A percentile compares a stretch with the other conserved stretches of the same genome.
These are phyloP conservation scores for Ellobius talpinus DNA, from an alignment of 2,113 vertebrate species.

Conservation along the genomic window DNA sequence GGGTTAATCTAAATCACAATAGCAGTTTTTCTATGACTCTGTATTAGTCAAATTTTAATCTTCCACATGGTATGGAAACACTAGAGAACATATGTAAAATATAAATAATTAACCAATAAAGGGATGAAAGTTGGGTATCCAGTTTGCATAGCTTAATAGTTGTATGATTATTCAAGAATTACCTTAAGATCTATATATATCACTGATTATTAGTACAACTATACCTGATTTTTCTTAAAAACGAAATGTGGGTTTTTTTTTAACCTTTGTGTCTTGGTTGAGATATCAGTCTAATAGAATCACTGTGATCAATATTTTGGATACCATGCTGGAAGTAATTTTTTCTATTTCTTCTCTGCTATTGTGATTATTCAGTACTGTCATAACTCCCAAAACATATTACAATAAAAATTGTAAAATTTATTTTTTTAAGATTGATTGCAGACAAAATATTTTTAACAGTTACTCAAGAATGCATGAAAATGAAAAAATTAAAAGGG, in stretches of 20 bases:
- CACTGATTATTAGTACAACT: background rate
- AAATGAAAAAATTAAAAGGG: background rate
- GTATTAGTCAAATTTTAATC: background rate
- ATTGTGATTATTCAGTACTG: background rate
- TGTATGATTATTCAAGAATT: background rate
- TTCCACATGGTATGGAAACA: background rate
- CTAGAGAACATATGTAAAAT: background rate
- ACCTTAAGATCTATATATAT: background rate
- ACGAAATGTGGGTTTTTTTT: background rate
- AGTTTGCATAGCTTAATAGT: background rate
- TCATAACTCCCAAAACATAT: background rate
- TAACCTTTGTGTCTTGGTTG: background rate
- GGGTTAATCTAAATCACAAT: background rate
- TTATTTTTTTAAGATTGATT: background rate
- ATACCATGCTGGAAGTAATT: background rate
- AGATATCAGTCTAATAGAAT: background rate
- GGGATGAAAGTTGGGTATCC: background rate
- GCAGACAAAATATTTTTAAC: background rate
- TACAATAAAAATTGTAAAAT: background rate
- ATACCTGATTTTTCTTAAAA: background rate
- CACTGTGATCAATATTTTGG: background rate
- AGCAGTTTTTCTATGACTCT: background rate
- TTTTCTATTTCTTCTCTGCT: background rate
- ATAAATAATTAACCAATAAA: background rate
- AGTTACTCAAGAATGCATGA: background rate